phyloP scores from a whole-genome alignment of 2,888 invertebrate species.

The Zaprionus obscuricornis region DNA sequence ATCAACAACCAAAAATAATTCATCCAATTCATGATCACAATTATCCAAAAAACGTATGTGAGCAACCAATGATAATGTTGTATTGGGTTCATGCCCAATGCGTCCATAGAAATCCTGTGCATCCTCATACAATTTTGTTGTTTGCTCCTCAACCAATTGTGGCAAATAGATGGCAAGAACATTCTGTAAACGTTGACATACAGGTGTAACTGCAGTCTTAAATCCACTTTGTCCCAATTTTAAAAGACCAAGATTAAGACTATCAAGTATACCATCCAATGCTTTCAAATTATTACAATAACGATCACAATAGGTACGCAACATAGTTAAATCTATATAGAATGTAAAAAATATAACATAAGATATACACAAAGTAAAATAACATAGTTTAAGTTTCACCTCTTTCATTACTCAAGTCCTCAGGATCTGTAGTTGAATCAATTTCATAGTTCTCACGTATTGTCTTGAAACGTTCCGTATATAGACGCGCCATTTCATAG shows the following conservation, averaged over 20 bases:
- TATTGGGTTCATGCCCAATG: conserved; percentile 87
- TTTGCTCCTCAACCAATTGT: conserved; percentile 87
- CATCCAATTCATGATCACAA: conserved; percentile 87
- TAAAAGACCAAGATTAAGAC: conserved; percentile 89
- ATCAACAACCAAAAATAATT: conserved; percentile 89
- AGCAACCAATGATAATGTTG: conserved; percentile 88
- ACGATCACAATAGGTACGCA: conserved; percentile 88
- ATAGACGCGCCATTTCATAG: conserved; percentile 87
- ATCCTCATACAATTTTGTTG: conserved; percentile 81
- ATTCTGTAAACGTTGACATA: conserved; percentile 88
- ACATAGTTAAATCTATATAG: conserved; percentile 85
- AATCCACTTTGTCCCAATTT: conserved; percentile 88
- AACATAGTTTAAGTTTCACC: conserved; percentile 52
- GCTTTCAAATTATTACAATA: conserved; percentile 88
- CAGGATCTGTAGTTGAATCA: conserved; percentile 87
- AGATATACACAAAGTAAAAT: background rate
- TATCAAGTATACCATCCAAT: conserved; percentile 87
- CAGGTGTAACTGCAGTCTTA: conserved; percentile 88
- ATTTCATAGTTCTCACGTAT: conserved; percentile 89
- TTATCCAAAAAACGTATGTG: conserved; percentile 85
- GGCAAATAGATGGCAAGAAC: conserved; percentile 87
- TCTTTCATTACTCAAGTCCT: conserved; percentile 86
- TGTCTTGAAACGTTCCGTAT: conserved; percentile 87
- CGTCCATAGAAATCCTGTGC: conserved; percentile 86
- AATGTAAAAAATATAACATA: background rate